Base-by-base conservation (phyloP, 2,113 vertebrate genomes). In the Aphyosemion australe region DNA sequence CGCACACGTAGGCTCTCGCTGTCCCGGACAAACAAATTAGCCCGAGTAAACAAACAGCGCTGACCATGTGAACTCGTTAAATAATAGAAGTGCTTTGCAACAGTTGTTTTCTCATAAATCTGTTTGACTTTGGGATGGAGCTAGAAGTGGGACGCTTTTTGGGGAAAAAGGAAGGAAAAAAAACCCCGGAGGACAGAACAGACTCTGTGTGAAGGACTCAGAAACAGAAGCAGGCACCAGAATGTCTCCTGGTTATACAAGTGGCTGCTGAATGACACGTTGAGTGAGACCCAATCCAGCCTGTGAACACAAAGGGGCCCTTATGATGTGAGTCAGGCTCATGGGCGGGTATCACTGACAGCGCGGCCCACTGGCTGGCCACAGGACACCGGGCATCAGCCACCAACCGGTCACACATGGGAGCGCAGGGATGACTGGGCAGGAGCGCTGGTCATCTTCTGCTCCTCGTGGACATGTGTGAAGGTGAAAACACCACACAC, bases 211-310 rank as follows among this genome's bases (percentile, higher is more conserved):
- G 49, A 18, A 18, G n/a, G 52, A 54, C 52, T 65, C 86, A 90
- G 86, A 86, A 87, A 84, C 83, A 85, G 84, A 82, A 87, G 84
- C 85, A 84, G 87, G 88, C 87, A 91, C 88, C 89, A 91, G 85
- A 89, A 87, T 82, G 89, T 90, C 89, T 91, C 87, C 79, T 84
- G 78, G 82, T 89, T 85, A 91, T 83, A 88, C 87, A 88, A 89
- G 88, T 87, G 89, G 88, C 80, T 87, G 83, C 80, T 87, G 84
- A 89, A 82, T 87, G 89, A 89, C 88, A 86, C 46, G 64, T 75
- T 79, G 87, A 89, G 83, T 74, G 90, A 90, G 90, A 86, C 83
- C 85, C 77, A 89, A 88, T 90, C 87, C 87, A 81, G 85, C 81
- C 77, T 71, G 78, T 18, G 74, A 88, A 82, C 83, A 92, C 89